These are phyloP conservation scores for Apodemus speciosus DNA, from an alignment of 2,113 vertebrate species.

Conservation along the genomic window DNA sequence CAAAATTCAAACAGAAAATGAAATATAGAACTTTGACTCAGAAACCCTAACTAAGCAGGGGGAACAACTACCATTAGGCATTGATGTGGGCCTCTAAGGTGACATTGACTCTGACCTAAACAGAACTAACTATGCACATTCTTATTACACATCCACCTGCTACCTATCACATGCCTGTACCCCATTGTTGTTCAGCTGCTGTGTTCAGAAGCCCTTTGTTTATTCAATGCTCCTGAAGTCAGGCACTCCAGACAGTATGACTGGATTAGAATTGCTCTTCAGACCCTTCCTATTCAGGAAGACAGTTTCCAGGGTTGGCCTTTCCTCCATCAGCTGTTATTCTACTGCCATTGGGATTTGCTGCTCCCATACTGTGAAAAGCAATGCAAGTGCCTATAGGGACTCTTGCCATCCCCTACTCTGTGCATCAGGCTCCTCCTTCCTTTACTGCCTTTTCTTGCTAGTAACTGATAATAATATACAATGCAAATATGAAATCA, in stretches of 20 bases:
- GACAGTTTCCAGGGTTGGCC: not conserved
- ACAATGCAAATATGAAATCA: conserved; percentile 40
- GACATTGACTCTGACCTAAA: not conserved
- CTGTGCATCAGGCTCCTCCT: not conserved
- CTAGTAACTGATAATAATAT: conserved; percentile 2
- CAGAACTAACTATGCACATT: not conserved
- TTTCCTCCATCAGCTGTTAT: not conserved
- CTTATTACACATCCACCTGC: not conserved
- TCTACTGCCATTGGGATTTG: not conserved
- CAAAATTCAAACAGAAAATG: not conserved
- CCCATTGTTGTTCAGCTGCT: too few species aligned
- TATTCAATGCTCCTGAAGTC: not conserved
- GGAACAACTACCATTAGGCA: not conserved
- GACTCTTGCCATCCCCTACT: conserved; percentile 1
- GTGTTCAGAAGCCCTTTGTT: not conserved
- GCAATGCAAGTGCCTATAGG: not conserved
- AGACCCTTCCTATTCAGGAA: not conserved
- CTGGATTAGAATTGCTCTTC: not conserved
- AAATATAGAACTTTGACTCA: not conserved
- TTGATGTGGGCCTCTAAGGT: not conserved
- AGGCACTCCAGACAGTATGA: not conserved
- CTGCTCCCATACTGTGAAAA: not conserved
- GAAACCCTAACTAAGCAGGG: not conserved
- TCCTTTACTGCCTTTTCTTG: not conserved
- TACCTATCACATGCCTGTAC: not conserved